Base-by-base conservation (phyloP, 2,888 invertebrate genomes). In the Drosophila maculinotata region DNA sequence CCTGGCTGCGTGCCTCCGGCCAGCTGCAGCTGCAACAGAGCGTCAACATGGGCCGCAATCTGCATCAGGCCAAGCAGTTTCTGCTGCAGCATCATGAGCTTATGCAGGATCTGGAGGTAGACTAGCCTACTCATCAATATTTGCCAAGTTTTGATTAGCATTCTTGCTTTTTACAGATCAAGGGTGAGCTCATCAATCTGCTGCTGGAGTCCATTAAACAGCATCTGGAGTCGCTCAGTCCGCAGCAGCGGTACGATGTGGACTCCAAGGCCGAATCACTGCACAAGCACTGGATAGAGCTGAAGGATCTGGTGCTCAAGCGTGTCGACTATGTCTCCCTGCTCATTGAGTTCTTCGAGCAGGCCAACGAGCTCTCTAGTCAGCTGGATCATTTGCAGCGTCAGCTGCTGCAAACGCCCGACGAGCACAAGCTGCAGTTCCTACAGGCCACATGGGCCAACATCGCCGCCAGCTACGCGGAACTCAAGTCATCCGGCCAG, bases 1-100 rank as follows among this genome's bases (percentile, higher is more conserved):
- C 93, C n/a, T 97, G 96, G 96, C 89, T 96, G 51, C 93, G 94
- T 23, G 94, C 94, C 53, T 94, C 95, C 25, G 95, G 94, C 0
- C 95, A 96, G 84, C 93, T 94, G 47, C 95, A 95, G 87, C 92
- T 97, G 41, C 94, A 94, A 80, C 94, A 94, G 35, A 95, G 95
- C 84, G 93, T 94, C 67, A 94, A 95, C 82, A 94, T 96, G 94
- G 96, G 96, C n/a, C 93, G 93, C 51, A 93, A 94, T 86, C 88
- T 94, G 25, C 91, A 92, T 6, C 93, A 93, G 91, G 95, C 95
- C 38, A 93, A 94, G 80, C 95, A 95, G 89, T 96, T 96, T 90
- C 92, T 95, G 67, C 93, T 95, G 81, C 92, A 95, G 74, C 96
- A 97, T 89, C 94, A 94, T 77, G 94, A 95, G 83, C 91, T 96